Evolutionary conservation across 2,797 vertebrate genomes (phyloP).

Genomic region (Pangasius krempfi): DNA sequence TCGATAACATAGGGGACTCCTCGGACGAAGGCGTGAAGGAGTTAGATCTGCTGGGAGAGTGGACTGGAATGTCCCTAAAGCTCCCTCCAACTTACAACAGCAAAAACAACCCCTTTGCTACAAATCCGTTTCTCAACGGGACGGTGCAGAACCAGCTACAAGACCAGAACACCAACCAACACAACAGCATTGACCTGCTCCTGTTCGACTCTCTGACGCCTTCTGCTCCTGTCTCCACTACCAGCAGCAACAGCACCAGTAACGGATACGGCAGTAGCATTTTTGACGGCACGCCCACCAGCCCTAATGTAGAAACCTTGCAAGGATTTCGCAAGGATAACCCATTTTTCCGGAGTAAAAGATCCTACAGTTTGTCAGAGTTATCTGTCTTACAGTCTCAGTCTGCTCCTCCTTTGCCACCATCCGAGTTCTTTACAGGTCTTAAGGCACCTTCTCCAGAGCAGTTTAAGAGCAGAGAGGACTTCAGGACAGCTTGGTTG

Average conservation of each 20-base stretch:
- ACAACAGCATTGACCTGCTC: slow-evolving; percentile 79
- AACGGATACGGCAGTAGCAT: slow-evolving; percentile 77
- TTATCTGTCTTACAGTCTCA: slow-evolving; percentile 90
- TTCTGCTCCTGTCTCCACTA: slow-evolving; percentile 61
- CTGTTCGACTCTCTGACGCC: slow-evolving; percentile 80
- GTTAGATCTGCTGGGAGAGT: slow-evolving; percentile 84
- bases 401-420: slow-evolving; percentile 71
- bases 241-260: slow-evolving; percentile 55
- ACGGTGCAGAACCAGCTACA: slow-evolving; percentile 51
- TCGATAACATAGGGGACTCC: slow-evolving; percentile 86
- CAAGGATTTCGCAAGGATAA: slow-evolving; percentile 80
- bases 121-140: slow-evolving; percentile 83
- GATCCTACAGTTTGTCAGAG: slow-evolving; percentile 94
- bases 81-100: slow-evolving; percentile 68
- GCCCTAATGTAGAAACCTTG: slow-evolving; percentile 61
- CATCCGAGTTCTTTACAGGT: slow-evolving; percentile 83
- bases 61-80: slow-evolving; percentile 73
- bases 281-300: slow-evolving; percentile 71
- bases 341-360: slow-evolving; percentile 91
- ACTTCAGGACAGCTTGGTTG: slow-evolving; percentile 93
- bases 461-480: slow-evolving; percentile 94
- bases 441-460: slow-evolving; percentile 91
- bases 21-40: slow-evolving; percentile 85
- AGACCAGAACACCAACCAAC: slow-evolving; percentile 66
- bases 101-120: slow-evolving; percentile 84